Conservation (phyloP, 2,797 vertebrate species). For the Gallinago stenura region DNA sequence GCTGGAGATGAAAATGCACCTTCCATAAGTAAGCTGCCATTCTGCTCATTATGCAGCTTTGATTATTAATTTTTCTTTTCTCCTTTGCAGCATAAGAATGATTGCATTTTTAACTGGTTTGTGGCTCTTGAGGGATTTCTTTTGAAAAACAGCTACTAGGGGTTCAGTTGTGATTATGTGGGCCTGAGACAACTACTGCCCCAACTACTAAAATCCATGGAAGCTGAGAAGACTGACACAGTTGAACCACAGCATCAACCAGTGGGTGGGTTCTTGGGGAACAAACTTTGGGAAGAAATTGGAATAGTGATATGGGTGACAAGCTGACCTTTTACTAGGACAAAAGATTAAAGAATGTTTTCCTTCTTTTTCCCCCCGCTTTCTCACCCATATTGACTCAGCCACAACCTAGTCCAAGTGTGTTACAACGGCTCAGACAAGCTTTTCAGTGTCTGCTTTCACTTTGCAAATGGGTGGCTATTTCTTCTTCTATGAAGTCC, state of each 20-base stretch:
- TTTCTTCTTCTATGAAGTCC: background rate
- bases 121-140: background rate
- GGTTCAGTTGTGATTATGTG: background rate
- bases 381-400: background rate
- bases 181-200: background rate
- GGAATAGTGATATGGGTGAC: background rate
- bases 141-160: background rate
- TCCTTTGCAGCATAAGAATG: conserved; percentile 21
- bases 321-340: background rate
- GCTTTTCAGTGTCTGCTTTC: background rate
- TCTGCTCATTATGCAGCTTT: conserved; percentile 65
- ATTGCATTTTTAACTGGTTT: conserved; percentile 58
- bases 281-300: background rate
- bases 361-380: background rate
- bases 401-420: background rate
- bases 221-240: background rate
- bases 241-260: background rate
- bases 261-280: background rate
- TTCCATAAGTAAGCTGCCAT: conserved; percentile 56
- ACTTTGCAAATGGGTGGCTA: background rate
- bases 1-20: conserved; percentile 65
- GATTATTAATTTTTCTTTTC: conserved; percentile 69
- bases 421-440: background rate
- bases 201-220: background rate
- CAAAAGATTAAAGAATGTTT: background rate